Base-by-base conservation (phyloP, 1,140 invertebrate genomes). In the Rhagoletis zephyria region DNA sequence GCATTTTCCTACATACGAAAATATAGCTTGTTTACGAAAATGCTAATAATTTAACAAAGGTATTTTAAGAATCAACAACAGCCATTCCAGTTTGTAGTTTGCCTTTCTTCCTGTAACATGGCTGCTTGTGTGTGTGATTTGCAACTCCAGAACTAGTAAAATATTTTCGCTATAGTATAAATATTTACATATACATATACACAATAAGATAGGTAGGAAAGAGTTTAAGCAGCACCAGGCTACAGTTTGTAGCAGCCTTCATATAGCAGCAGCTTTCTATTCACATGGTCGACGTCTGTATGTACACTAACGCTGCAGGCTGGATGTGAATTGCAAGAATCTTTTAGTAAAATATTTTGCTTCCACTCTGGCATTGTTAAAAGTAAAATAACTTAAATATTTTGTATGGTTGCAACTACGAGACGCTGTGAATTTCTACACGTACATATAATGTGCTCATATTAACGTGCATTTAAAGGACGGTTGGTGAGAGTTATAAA, bases 261-360 rank as follows among this genome's bases (percentile, higher is more conserved):
- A 9, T 16, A 30, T 30, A 3, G 0, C n/a, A 1, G n/a, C 16
- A 6, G 16, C n/a, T 51, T 19, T 48, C 10, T 19, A 42, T 16
- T 56, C 45, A 81, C 30, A 30, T 30, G 30, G 30, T 30, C 0
- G 30, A 30, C 1, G 30, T 30, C 30, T 30, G 30, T 30, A 30
- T 30, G 30, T 30, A 30, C 1, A 30, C 30, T 30, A 81, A 81
- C 19, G 64, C 19, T 81, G 74, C 48, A 51, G 1, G 16, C n/a
- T 56, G 16, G 16, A 81, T 6, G 12, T 56, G 51, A 81, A 81
- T 81, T 81, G 30, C 74, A 56, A 30, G 74, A 81, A 51, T 81
- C 74, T 81, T 81, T 81, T 59, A 81, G 48, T 81, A 56, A 81
- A 81, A 81, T 81, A 81, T 81, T 81, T 81, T 56, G 74, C 74